Conservation (phyloP, 1,140 invertebrate genomes). For the Papilio glaucus region DNA sequence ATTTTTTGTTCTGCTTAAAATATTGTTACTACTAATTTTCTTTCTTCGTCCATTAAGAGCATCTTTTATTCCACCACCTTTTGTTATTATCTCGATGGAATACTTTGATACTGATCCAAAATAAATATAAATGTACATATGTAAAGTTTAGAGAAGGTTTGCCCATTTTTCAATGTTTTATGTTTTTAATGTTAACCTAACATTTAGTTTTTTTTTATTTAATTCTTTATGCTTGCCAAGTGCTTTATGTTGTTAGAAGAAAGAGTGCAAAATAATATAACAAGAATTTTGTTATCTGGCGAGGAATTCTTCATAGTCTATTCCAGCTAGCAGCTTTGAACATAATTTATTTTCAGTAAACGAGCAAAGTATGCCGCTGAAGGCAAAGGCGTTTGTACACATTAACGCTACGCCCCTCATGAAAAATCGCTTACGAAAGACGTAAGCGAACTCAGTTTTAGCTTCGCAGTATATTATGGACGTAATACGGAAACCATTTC, state of each 20-base stretch:
- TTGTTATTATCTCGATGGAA: too few species aligned
- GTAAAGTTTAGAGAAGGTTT: too few species aligned
- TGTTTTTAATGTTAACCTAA: too few species aligned
- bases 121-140: too few species aligned
- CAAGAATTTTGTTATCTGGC: slow-evolving; percentile 17
- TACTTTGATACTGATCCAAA: too few species aligned
- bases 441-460: slow-evolving; percentile 61
- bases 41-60: too few species aligned
- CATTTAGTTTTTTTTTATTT: not conserved
- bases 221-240: not conserved
- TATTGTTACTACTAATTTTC: too few species aligned
- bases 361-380: slow-evolving; percentile 72
- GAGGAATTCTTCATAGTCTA: slow-evolving; percentile 36
- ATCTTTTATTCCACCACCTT: too few species aligned
- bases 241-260: not conserved
- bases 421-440: slow-evolving; percentile 78
- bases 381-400: slow-evolving; percentile 76
- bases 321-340: slow-evolving; percentile 51
- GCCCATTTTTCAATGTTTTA: too few species aligned
- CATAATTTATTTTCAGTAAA: slow-evolving; percentile 78
- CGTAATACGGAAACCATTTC: slow-evolving; percentile 30
- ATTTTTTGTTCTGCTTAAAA: too few species aligned
- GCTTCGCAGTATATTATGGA: slow-evolving; percentile 58
- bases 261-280: not conserved
- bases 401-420: slow-evolving; percentile 76